Percentiles rank a stretch among this genome's conserved stretches.
Conservation (phyloP, 2,797 vertebrate genomes). For the Malurus splendens region DNA sequence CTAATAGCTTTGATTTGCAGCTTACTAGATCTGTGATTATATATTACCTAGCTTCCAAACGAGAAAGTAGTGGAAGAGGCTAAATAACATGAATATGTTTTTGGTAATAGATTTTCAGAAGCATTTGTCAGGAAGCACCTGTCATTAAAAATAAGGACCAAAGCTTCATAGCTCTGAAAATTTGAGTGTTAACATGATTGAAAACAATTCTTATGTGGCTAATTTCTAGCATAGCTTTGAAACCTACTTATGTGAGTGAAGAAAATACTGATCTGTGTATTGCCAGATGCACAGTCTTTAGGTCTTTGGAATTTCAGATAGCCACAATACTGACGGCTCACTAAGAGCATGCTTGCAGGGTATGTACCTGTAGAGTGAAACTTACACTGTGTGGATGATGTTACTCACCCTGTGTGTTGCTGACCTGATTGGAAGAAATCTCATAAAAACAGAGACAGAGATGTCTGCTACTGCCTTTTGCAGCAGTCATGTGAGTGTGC, state of each 20-base stretch:
- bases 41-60: background rate
- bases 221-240: background rate
- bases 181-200: background rate
- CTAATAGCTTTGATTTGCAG: background rate
- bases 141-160: background rate
- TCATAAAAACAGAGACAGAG: background rate
- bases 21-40: background rate
- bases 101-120: background rate
- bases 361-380: background rate
- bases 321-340: background rate
- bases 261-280: background rate
- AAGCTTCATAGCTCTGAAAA: background rate
- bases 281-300: background rate
- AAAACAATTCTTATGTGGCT: background rate
- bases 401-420: rapidly evolving
- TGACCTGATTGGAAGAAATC: background rate
- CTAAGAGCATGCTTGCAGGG: background rate
- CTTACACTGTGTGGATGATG: background rate
- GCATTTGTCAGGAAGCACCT: background rate
- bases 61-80: background rate
- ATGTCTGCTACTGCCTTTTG: background rate
- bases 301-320: background rate
- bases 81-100: background rate
- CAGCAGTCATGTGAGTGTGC: background rate
- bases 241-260: background rate